A percentile compares a stretch with the other conserved stretches of the same genome.
Evolutionary conservation across 92 coral and sea anemone genomes (phyloP).

Genomic region (Hydrozoanthus gracilis): DNA sequence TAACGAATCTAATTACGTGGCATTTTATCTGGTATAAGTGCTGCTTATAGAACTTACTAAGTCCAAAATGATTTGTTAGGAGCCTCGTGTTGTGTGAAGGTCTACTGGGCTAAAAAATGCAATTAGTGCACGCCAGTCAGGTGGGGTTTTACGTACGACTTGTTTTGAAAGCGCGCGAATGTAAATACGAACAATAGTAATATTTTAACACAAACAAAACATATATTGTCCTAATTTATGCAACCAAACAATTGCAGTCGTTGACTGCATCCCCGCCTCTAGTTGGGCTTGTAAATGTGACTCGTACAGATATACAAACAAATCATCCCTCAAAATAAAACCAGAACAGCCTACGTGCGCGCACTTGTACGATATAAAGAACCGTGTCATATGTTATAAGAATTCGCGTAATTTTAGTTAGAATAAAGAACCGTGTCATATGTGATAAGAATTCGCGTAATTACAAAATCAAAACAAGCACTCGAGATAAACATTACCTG

Average conservation of each 20-base stretch:
- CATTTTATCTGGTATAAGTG: no score
- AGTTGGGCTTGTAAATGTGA: constrained; percentile 5
- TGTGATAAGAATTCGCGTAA: no score
- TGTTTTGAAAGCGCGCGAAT: background rate
- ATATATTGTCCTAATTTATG: constrained; percentile 1
- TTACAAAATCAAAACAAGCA: no score
- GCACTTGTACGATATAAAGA: constrained; percentile 20
- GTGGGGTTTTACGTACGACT: no score
- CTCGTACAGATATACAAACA: constrained; percentile 9
- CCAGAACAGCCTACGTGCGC: constrained; percentile 20
- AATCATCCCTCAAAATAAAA: constrained; percentile 1
- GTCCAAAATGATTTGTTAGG: no score
- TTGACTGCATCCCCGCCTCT: background rate
- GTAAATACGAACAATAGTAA: background rate
- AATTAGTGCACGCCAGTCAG: no score
- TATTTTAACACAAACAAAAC: background rate
- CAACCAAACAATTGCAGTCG: constrained; percentile 10
- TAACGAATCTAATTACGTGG: no score
- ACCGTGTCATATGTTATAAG: constrained; percentile 17
- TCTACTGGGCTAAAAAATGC: no score
- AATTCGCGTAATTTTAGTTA: background rate
- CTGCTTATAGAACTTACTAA: no score
- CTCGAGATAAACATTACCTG: no score
- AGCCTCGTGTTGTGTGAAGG: no score
- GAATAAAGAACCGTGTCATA: no score